Conservation (phyloP, 2,113 vertebrate genomes). For the Lates calcarifer region DNA sequence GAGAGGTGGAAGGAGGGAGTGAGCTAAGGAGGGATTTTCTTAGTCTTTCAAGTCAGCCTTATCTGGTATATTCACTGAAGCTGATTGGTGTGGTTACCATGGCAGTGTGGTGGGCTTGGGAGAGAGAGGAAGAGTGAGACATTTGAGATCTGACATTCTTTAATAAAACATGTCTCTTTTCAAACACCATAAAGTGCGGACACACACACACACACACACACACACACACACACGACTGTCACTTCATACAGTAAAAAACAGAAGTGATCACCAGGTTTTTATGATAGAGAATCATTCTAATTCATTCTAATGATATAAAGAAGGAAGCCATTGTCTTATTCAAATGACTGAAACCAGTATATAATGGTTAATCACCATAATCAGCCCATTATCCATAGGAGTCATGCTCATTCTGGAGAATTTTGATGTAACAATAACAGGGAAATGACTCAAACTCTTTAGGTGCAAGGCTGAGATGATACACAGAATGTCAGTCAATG, state of each 20-base stretch:
- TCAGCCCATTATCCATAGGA: neutral
- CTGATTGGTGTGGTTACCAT: conserved; percentile 67
- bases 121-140: conserved; percentile 27
- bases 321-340: neutral
- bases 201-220: neutral
- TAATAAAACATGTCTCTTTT: conserved; percentile 39
- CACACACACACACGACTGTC: neutral
- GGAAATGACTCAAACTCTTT: too few relatives aligned
- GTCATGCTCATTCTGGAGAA: neutral
- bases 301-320: neutral
- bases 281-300: neutral
- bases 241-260: neutral
- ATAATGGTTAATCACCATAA: neutral
- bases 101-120: conserved; percentile 53
- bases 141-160: conserved; percentile 49
- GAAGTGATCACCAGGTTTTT: neutral
- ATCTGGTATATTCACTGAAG: conserved; percentile 65
- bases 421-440: too few relatives aligned
- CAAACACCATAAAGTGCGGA: neutral
- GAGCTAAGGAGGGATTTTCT: conserved; percentile 61
- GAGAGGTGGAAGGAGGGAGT: conserved; percentile 25
- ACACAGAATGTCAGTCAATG: too few relatives aligned
- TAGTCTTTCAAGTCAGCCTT: conserved; percentile 65
- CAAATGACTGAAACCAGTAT: neutral
- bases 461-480: too few relatives aligned